Evolutionary conservation across 2,888 invertebrate genomes (phyloP), one percentile per base, ranked within the genome.

Genomic region (Drosophila rellima): DNA sequence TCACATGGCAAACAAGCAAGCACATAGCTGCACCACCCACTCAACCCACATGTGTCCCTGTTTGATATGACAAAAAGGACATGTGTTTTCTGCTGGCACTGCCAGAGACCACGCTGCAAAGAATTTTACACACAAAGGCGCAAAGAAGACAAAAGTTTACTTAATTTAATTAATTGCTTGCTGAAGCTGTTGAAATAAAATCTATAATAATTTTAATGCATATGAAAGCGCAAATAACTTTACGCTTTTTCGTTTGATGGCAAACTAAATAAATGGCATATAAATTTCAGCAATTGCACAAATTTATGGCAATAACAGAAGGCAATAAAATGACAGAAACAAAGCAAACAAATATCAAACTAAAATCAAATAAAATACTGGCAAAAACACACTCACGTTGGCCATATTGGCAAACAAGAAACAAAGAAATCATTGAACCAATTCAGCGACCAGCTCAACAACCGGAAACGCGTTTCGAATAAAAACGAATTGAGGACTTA

Each of bases 391-490:
- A 51, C 20, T 15, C 48, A 48, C 37, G 15, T 51, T 23, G 20
- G 26, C n/a, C 26, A 39, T 61, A 71, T 56, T 62, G 56, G 68
- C 37, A 61, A 55, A 72, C n/a, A n/a, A n/a, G n/a, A n/a, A 78
- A 78, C 78, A 88, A 89, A 78, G 88, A 78, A 86, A 89, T 89
- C 86, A 87, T 86, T 87, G 86, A 86, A 86, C 89, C 86, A 88
- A 87, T 89, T 86, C 86, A 87, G 85, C 88, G 89, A 88, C 89
- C 89, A 87, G 80, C 80, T 89, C 85, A 86, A 86, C 85, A 87
- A 89, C 89, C 86, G 86, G 89, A 88, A 86, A 89, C 89, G 89
- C 89, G 77, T 80, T 86, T 88, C 89, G 74, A 80, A 86, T 88
- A 89, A 88, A 89, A 88, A 80, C 88, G 89, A 86, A 86, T 86